Conservation (phyloP, 2,888 invertebrate species). For the Fabriciana adippe region DNA sequence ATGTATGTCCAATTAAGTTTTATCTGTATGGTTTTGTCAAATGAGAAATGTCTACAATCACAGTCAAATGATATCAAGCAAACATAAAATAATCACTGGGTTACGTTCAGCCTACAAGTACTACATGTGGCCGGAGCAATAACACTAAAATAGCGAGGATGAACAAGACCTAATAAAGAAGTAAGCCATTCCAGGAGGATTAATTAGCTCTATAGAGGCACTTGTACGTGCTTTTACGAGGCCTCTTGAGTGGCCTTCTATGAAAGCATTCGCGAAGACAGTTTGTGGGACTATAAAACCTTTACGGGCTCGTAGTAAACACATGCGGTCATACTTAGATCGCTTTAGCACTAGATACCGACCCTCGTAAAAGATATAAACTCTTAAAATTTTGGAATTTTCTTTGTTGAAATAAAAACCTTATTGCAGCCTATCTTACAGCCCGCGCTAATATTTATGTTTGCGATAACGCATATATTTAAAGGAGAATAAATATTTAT, state of each 20-base stretch:
- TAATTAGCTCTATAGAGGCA: conserved; percentile 59
- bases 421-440: conserved; percentile 28
- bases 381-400: conserved; percentile 38
- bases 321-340: conserved; percentile 51
- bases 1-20: too few relatives aligned
- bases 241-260: conserved; percentile 51
- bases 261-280: conserved; percentile 53
- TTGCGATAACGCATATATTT: conserved; percentile 27
- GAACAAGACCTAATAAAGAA: conserved; percentile 41
- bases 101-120: conserved; percentile 16
- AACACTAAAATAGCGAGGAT: conserved; percentile 41
- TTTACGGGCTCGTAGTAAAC: conserved; percentile 40
- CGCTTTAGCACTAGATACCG: conserved; percentile 40
- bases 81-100: too few relatives aligned
- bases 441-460: conserved; percentile 31
- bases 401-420: conserved; percentile 25
- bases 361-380: conserved; percentile 63
- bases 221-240: conserved; percentile 63
- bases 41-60: too few relatives aligned
- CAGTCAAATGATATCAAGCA: too few relatives aligned
- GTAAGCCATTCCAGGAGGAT: conserved; percentile 48
- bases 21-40: too few relatives aligned
- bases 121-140: conserved; percentile 44
- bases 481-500: conserved; percentile 19
- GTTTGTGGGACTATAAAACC: conserved; percentile 59